Evolutionary conservation across 2,888 invertebrate genomes (phyloP), one percentile per base, ranked within the genome.

Genomic region (Ellobium chinense): DNA sequence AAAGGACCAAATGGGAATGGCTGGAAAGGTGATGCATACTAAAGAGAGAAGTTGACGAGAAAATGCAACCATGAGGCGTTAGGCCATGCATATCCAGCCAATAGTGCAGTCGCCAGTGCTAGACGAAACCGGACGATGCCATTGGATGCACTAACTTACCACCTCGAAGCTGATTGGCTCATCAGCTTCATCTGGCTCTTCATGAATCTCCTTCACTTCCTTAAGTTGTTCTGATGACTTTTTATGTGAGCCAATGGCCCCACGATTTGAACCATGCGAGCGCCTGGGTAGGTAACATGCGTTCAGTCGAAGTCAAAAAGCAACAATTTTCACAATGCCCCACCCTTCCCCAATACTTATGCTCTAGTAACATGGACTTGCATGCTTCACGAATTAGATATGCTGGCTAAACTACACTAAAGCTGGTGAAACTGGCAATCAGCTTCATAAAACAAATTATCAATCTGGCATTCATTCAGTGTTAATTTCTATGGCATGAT

Each of bases 221-320:
- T 63, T 63, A 54, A 76, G 76, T 21, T 9, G 36, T 9, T 65
- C 56, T 2, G 65, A 36, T 24, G 56, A 29, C 66, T 54, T 65
- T 76, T 76, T 76, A 1, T 65, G 36, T 56, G 54, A 37, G 46
- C 76, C 56, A 29, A 66, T 24, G 14, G 34, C 31, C 34, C 54
- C 63, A 56, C 76, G 76, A 34, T 74, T 74, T n/a, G 74, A 18
- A 12, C 5, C 29, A 63, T 74, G 74, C 21, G 21, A 21, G 31
- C 63, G 63, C 46, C 74, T 74, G 74, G 63, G 63, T 74, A 29
- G n/a, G 63, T n/a, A 74, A 31, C 74, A 74, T 74, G 74, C 74
- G 39, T 46, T 46, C 46, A 46, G 18, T 12, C 46, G 9, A 46
- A 46, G 18, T 46, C 18, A 60, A 60, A 60, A 18, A 24, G 21